phyloP scores from a whole-genome alignment of 2,113 vertebrate species.

The Crocuta crocuta region DNA sequence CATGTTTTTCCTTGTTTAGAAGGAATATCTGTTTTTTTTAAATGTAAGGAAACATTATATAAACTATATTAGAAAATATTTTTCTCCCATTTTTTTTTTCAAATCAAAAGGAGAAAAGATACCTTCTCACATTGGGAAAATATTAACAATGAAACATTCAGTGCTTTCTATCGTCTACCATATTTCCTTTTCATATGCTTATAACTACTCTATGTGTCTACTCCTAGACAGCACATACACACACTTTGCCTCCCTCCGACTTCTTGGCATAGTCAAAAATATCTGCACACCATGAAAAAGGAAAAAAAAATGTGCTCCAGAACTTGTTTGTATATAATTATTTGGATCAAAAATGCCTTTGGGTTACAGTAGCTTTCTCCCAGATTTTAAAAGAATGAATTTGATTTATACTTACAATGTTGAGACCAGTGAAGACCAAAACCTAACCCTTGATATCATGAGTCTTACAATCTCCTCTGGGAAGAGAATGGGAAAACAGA shows the following conservation, averaged over 20 bases:
- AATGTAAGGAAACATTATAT: background rate
- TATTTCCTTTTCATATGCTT: background rate
- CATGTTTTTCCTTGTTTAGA: background rate
- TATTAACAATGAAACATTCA: background rate
- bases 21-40: background rate
- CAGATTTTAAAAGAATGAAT: background rate
- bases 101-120: background rate
- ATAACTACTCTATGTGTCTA: background rate
- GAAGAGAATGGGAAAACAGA: background rate
- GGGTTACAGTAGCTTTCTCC: background rate
- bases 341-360: background rate
- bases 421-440: background rate
- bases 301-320: background rate
- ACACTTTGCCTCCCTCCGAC: background rate
- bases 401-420: background rate
- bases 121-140: background rate
- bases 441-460: background rate
- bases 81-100: background rate
- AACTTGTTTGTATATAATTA: background rate
- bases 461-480: background rate
- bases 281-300: background rate
- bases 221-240: fast-evolving
- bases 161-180: background rate
- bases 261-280: background rate
- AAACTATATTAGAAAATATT: background rate